phyloP scores from a whole-genome alignment of 2,888 invertebrate species.

The Leucophenga montana region DNA sequence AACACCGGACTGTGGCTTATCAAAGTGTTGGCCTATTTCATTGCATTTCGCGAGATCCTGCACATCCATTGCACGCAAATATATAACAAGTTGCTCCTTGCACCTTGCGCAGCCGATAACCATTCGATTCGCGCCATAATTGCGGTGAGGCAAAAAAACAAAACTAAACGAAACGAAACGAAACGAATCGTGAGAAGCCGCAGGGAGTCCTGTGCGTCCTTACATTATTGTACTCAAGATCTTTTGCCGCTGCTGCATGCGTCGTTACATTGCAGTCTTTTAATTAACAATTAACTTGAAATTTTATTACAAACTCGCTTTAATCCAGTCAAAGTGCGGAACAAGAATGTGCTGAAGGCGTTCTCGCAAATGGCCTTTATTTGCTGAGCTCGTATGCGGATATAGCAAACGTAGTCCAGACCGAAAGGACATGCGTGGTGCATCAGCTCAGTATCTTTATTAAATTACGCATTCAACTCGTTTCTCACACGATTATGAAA shows the following conservation, averaged over 20 bases:
- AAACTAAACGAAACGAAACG: background rate
- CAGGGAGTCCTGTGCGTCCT: background rate
- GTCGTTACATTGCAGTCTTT: slow-evolving; percentile 45
- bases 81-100: slow-evolving; percentile 12
- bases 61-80: background rate
- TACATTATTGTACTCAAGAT: background rate
- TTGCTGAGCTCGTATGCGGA: background rate
- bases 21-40: slow-evolving; percentile 11
- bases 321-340: slow-evolving; percentile 41
- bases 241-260: background rate
- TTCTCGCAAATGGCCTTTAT: slow-evolving; percentile 28
- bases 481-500: slow-evolving; percentile 56
- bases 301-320: slow-evolving; percentile 58
- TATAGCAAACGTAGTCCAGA: background rate
- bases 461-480: slow-evolving; percentile 60
- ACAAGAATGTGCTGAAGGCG: slow-evolving; percentile 20
- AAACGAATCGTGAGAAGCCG: background rate
- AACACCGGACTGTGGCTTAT: slow-evolving; percentile 15
- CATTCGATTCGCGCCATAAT: slow-evolving; percentile 7
- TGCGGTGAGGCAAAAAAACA: background rate
- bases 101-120: background rate
- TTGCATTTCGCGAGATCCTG: background rate
- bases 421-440: background rate
- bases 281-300: slow-evolving; percentile 66
- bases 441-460: slow-evolving; percentile 43